Percentiles rank a stretch among this genome's conserved stretches.
These are phyloP conservation scores for Nestor notabilis DNA, from an alignment of 2,113 vertebrate genomes.

Conservation along the genomic window DNA sequence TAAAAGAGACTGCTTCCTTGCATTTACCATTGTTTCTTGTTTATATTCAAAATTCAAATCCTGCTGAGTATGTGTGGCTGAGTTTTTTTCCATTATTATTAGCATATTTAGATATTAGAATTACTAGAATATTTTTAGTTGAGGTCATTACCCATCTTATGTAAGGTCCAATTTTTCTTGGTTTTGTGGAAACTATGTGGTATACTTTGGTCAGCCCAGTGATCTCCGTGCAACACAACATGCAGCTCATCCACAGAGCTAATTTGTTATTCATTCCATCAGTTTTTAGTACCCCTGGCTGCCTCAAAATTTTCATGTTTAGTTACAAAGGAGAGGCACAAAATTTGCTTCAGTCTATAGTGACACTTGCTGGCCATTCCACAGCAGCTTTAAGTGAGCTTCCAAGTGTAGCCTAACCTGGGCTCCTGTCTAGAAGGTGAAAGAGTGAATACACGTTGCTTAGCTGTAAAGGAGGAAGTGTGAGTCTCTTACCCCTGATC, in stretches of 20 bases:
- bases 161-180: not conserved
- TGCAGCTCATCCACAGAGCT: not conserved
- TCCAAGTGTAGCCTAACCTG: not conserved
- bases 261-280: not conserved
- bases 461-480: rapidly evolving
- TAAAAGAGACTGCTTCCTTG: not conserved
- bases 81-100: not conserved
- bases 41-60: not conserved
- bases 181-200: not conserved
- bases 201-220: not conserved
- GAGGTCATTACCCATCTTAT: not conserved
- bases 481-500: not conserved
- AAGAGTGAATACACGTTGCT: not conserved
- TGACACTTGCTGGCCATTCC: not conserved
- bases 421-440: not conserved
- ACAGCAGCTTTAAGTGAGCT: not conserved
- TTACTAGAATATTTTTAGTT: not conserved
- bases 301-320: not conserved
- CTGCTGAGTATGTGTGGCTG: not conserved
- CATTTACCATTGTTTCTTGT: not conserved
- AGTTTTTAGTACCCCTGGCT: not conserved
- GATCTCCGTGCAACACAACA: not conserved
- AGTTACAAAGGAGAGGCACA: not conserved
- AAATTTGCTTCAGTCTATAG: not conserved
- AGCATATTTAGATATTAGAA: not conserved